A percentile compares a stretch with the other conserved stretches of the same genome.
phyloP scores from a whole-genome alignment of 2,888 invertebrate genomes.

The Nysson spinosus region DNA sequence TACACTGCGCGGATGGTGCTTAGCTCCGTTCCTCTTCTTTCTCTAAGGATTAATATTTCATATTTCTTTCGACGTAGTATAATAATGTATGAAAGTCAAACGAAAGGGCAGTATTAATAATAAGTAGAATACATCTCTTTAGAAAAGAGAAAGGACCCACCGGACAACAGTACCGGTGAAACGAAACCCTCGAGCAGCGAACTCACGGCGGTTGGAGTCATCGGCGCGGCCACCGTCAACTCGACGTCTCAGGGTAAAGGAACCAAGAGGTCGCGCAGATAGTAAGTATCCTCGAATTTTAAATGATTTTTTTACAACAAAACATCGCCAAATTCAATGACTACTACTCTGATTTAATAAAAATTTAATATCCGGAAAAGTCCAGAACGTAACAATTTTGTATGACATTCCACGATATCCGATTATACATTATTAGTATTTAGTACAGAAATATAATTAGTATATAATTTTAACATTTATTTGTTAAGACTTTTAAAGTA shows the following conservation, averaged over 20 bases:
- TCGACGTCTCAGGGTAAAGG: conserved; percentile 80
- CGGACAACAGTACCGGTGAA: conserved; percentile 82
- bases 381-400: too few species aligned
- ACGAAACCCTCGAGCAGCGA: conserved; percentile 81
- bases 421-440: too few species aligned
- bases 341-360: too few species aligned
- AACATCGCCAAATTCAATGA: too few species aligned
- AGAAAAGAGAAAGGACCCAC: conserved; percentile 92
- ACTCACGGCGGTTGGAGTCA: conserved; percentile 79
- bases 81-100: too few species aligned
- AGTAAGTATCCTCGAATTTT: conserved; percentile 81
- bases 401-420: too few species aligned
- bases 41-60: background rate
- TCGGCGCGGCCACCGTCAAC: conserved; percentile 80
- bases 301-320: background rate
- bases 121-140: conserved; percentile 77
- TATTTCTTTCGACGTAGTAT: background rate
- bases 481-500: too few species aligned
- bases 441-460: too few species aligned
- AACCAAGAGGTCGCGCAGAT: conserved; percentile 86
- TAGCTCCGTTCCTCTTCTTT: conserved; percentile 16
- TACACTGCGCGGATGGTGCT: too few species aligned
- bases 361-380: too few species aligned
- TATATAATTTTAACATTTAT: too few species aligned
- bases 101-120: conserved; percentile 68